Evolutionary conservation across 2,888 invertebrate species (phyloP), one percentile per base, ranked within the genome.

Genomic region (Lepidocyrtoides sp.): DNA sequence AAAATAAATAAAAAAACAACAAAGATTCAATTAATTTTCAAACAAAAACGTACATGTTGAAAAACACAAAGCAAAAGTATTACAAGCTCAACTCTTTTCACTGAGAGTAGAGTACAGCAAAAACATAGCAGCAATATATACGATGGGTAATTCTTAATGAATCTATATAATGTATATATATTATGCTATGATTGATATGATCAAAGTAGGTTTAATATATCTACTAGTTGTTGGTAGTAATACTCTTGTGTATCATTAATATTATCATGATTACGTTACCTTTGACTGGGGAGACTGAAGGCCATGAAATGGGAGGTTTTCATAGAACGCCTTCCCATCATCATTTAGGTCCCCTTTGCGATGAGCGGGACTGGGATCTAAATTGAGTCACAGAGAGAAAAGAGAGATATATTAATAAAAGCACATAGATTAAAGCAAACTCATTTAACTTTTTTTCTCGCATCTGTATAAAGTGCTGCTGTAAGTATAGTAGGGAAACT

Each of bases 301-400:
- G 95, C 98, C 98, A 95, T 98, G 98, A 97, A 98, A 98, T 95
- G 98, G 98, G 95, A 98, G 97, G 96, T 98, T 98, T 96, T 98
- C 98, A 96, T 98, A 98, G 95, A 97, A 97, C 84, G 96, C 96
- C 95, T 98, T 98, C 94, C 97, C 97, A 95, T 97, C 97, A 95
- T 98, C 98, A 96, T 97, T 97, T 95, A 94, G 91, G 79, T 94
- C 94, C 93, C 94, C 94, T 93, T 94, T 94, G 90, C 94, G 94
- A 93, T 94, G 94, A 85, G 94, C 93, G 91, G 94, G 94, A 93
- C 94, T 94, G 94, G 94, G 94, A 93, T 94, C 94, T 94, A 83
- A 60, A 91, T 20, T 32, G 54, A 77, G 66, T 17, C n/a, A 79
- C 63, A 51, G 0, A 48, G 75, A 10, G 51, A 77, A 51, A 51